Evolutionary conservation across 1,140 invertebrate genomes (phyloP).

Genomic region (Xylocopa sonorina): DNA sequence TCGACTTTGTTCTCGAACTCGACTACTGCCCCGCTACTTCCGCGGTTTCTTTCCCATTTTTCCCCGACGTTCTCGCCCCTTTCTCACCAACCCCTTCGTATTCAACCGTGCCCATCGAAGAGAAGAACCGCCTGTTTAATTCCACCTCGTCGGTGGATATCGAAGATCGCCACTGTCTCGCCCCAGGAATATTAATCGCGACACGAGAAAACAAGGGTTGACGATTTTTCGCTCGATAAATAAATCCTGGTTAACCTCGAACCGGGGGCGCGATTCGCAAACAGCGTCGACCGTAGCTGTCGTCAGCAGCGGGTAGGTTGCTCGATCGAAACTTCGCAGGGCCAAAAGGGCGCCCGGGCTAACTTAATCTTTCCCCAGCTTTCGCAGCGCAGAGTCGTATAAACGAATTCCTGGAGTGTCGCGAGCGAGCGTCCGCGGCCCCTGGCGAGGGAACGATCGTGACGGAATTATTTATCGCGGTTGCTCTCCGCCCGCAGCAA

Average conservation of each 20-base stretch:
- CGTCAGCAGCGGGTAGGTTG: not conserved
- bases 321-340: conserved; percentile 12
- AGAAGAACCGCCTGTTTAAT: not conserved
- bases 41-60: conserved; percentile 46
- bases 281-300: not conserved
- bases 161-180: not conserved
- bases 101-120: not conserved
- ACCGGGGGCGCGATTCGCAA: no score
- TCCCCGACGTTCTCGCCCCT: not conserved
- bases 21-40: conserved; percentile 60
- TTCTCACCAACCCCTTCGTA: not conserved
- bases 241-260: no score
- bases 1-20: conserved; percentile 76
- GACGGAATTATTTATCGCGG: conserved; percentile 33
- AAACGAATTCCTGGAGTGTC: conserved; percentile 22
- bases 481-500: no score
- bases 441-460: not conserved
- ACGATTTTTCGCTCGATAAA: no score
- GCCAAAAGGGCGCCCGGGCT: not conserved
- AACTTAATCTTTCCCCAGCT: conserved; percentile 11
- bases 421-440: not conserved
- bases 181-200: conserved; percentile 10
- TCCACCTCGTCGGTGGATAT: not conserved
- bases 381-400: conserved; percentile 23
- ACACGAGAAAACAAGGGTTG: no score